Conservation (phyloP, 35 echinoderm and acorn worm genomes). For the Heliocidaris erythrogramma region DNA sequence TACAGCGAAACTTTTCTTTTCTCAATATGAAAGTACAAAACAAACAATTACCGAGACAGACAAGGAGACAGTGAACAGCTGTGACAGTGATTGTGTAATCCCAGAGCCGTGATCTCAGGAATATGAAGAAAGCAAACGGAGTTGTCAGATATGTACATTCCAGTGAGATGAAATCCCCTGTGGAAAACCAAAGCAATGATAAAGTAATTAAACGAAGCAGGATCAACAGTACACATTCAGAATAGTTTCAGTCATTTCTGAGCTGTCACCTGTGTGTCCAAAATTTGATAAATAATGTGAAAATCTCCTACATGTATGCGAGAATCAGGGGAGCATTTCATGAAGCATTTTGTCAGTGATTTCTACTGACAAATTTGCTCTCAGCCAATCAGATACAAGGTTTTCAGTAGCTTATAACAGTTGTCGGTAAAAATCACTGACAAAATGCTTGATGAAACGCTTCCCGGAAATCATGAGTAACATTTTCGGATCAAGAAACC, state of each 20-base stretch:
- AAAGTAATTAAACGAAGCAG: background rate
- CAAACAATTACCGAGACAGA: slow-evolving; percentile 54
- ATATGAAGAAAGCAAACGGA: slow-evolving; percentile 53
- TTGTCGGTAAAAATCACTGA: too few species aligned
- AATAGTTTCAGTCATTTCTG: background rate
- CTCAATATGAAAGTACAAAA: background rate
- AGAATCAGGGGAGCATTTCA: too few species aligned
- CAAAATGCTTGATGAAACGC: too few species aligned
- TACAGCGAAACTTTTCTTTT: too few species aligned
- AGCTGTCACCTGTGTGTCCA: background rate
- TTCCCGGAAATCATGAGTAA: too few species aligned
- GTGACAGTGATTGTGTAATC: slow-evolving; percentile 70
- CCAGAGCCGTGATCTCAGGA: slow-evolving; percentile 54
- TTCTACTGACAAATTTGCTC: too few species aligned
- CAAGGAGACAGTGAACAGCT: slow-evolving; percentile 51
- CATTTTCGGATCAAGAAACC: too few species aligned
- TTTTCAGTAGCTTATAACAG: too few species aligned
- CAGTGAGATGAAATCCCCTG: slow-evolving; percentile 68
- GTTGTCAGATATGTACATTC: slow-evolving; percentile 55
- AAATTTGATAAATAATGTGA: background rate
- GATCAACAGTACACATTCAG: too few species aligned
- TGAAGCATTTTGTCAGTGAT: too few species aligned
- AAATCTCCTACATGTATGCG: background rate
- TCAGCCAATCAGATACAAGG: too few species aligned
- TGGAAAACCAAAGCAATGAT: background rate